A percentile compares a stretch with the other conserved stretches of the same genome.
Conservation (phyloP, 2,797 vertebrate genomes). For the Helarctos malayanus region DNA sequence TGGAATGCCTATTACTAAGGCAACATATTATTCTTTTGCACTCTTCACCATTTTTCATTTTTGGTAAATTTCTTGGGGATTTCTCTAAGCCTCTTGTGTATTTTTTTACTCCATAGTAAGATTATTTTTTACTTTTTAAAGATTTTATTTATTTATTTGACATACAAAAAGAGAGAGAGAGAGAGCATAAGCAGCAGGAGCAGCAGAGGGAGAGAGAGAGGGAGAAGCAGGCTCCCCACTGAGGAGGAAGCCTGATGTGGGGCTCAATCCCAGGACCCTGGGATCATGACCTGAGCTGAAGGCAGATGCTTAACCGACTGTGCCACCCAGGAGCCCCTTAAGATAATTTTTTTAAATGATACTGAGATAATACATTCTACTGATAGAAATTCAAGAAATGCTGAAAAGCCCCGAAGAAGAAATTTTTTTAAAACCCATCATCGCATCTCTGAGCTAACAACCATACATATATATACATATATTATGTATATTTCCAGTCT, state of each 20-base stretch:
- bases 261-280: too few species aligned
- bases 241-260: too few species aligned
- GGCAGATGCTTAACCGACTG: too few species aligned
- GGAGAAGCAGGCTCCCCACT: too few species aligned
- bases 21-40: neutral
- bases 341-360: neutral
- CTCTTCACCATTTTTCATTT: conserved; percentile 6
- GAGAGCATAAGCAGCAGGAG: too few species aligned
- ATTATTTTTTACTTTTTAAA: neutral
- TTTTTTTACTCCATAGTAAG: neutral
- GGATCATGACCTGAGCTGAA: too few species aligned
- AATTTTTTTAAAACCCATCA: neutral
- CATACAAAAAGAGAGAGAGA: too few species aligned
- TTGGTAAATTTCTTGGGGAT: neutral
- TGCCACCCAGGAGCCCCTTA: neutral
- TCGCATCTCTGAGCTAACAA: neutral
- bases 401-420: neutral
- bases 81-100: neutral
- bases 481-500: neutral
- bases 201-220: rapidly evolving
- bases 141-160: neutral
- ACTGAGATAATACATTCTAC: conserved; percentile 13
- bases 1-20: neutral
- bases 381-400: conserved; percentile 26
- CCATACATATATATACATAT: neutral